Conservation (phyloP, 2,113 vertebrate species). For the Nansenia antarctica region DNA sequence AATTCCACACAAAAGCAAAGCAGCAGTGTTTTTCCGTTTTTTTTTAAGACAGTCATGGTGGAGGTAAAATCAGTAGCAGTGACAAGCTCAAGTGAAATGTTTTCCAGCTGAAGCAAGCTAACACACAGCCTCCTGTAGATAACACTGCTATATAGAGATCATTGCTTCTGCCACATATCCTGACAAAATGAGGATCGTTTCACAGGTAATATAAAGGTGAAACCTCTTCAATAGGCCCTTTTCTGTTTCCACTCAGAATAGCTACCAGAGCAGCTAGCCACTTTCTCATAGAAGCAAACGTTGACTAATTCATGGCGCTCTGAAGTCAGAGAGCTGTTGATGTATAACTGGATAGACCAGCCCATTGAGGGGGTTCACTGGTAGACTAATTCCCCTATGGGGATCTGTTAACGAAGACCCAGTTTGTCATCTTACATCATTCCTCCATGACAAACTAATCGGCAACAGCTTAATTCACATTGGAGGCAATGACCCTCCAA, state of each 20-base stretch:
- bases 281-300: too few relatives aligned
- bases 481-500: neutral
- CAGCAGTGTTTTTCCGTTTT: constrained; percentile 45
- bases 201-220: too few relatives aligned
- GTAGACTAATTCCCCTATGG: neutral
- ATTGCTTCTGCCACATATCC: too few relatives aligned
- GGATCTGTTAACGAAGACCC: neutral
- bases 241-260: neutral
- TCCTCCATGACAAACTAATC: too few relatives aligned
- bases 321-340: too few relatives aligned
- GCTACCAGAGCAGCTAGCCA: too few relatives aligned
- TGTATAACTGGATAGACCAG: neutral
- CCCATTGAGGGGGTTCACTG: neutral
- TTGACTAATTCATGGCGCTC: too few relatives aligned
- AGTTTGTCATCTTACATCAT: too few relatives aligned
- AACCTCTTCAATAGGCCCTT: neutral
- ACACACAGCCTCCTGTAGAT: neutral
- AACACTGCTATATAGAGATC: too few relatives aligned
- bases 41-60: constrained; percentile 6
- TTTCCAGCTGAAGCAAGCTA: neutral
- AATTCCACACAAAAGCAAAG: constrained; percentile 67
- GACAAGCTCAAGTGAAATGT: neutral
- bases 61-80: neutral
- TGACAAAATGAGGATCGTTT: too few relatives aligned
- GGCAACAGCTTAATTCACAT: too few relatives aligned